phyloP scores from a whole-genome alignment of 2,797 vertebrate genomes.

The Esox masquinongy region DNA sequence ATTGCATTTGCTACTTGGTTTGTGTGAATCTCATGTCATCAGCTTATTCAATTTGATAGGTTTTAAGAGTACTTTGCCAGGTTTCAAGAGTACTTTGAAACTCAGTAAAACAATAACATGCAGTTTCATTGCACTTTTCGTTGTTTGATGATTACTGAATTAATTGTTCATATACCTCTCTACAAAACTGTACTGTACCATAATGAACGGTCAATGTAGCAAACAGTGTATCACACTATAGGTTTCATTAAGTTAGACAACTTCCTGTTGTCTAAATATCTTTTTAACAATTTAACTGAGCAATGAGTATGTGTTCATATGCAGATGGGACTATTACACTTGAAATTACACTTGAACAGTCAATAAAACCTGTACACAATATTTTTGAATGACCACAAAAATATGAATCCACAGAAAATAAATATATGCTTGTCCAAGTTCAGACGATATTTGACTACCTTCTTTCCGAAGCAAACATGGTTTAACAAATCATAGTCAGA shows the following conservation, averaged over 20 bases:
- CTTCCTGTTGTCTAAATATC: background rate
- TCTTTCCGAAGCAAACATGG: background rate
- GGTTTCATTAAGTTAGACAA: no score
- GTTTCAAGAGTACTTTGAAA: background rate
- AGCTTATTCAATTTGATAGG: slow-evolving; percentile 1
- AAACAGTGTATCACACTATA: slow-evolving; percentile 1
- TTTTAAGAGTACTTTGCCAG: slow-evolving; percentile 1
- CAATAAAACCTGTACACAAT: no score
- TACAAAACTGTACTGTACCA: background rate
- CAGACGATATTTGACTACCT: background rate
- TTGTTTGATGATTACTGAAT: background rate
- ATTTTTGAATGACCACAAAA: background rate
- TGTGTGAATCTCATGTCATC: slow-evolving; percentile 27
- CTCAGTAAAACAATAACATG: background rate
- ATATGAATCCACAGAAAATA: background rate
- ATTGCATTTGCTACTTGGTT: slow-evolving; percentile 58
- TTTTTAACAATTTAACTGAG: background rate
- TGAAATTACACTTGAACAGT: no score
- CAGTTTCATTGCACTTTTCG: background rate
- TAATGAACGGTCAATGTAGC: background rate
- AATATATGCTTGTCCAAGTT: background rate
- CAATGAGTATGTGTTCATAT: background rate
- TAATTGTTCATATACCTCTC: slow-evolving; percentile 1
- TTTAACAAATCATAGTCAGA: background rate
- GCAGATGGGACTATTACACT: no score